phyloP scores from a whole-genome alignment of 92 coral and sea anemone genomes.

The Zoanthus gigantus region DNA sequence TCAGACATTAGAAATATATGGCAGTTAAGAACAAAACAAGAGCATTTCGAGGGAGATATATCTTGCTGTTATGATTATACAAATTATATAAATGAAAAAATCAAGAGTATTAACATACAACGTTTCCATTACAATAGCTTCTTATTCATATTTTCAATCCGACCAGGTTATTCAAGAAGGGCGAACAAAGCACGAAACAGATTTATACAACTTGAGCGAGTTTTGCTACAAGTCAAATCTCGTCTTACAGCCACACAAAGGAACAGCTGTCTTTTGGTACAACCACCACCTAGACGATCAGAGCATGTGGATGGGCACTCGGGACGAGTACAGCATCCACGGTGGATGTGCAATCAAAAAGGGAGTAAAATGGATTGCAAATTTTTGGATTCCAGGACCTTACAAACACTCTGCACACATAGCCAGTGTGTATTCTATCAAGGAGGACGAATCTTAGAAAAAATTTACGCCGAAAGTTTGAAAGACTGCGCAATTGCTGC shows the following conservation, averaged over 20 bases:
- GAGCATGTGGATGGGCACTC: constrained; percentile 89
- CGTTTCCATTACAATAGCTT: neutral
- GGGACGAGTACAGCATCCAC: constrained; percentile 86
- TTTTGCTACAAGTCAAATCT: constrained; percentile 81
- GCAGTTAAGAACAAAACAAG: too few species aligned
- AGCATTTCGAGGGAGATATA: neutral
- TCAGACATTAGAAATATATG: neutral
- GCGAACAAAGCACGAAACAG: constrained; percentile 45
- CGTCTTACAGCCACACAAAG: constrained; percentile 78
- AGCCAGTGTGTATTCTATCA: constrained; percentile 45
- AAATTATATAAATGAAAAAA: too few species aligned
- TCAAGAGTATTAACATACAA: too few species aligned
- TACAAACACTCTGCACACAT: constrained; percentile 70
- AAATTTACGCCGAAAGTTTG: too few species aligned
- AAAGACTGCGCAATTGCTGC: too few species aligned
- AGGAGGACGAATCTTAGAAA: neutral
- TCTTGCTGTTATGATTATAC: too few species aligned
- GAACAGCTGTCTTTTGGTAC: constrained; percentile 97
- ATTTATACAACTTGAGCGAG: constrained; percentile 78
- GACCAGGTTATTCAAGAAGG: constrained; percentile 32
- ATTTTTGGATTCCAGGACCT: constrained; percentile 89
- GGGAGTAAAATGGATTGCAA: constrained; percentile 97
- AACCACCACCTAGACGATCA: constrained; percentile 88
- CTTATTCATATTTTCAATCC: neutral
- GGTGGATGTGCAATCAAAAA: constrained; percentile 90